Conservation (phyloP, 37 sponge, comb jelly and placozoan genomes). For the Eunapius fragilis region DNA sequence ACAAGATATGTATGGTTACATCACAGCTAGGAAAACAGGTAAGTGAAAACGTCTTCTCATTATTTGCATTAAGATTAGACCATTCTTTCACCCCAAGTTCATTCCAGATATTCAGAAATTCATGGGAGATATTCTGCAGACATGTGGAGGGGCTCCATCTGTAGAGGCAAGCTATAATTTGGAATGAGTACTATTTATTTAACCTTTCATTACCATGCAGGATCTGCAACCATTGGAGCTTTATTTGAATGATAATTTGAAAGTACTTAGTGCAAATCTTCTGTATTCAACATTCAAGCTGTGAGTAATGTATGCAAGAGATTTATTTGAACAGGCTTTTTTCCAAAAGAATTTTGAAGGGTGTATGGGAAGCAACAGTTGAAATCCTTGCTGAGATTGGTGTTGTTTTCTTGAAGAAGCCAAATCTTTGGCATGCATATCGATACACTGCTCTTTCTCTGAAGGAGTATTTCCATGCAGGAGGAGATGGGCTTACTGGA, state of each 20-base stretch:
- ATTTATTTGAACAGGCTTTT: background rate
- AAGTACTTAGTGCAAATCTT: background rate
- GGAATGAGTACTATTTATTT: too few relatives aligned
- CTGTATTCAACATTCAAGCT: background rate
- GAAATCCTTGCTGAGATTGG: background rate
- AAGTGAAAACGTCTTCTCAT: background rate
- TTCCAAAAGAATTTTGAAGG: background rate
- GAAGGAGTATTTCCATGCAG: conserved; percentile 51
- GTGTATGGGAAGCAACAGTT: background rate
- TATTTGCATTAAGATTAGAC: background rate
- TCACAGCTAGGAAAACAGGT: background rate
- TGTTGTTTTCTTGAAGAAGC: background rate
- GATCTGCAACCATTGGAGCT: background rate
- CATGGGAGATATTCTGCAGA: background rate
- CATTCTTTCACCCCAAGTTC: background rate
- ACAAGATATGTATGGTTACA: background rate
- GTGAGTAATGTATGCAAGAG: background rate
- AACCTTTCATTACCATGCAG: background rate
- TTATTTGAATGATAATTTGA: background rate
- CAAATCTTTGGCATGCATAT: background rate
- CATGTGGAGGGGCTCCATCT: background rate
- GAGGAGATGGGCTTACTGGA: conserved; percentile 45
- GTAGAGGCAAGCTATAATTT: background rate
- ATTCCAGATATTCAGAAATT: background rate
- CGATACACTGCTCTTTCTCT: background rate